Conservation (phyloP, 2,113 vertebrate genomes). For the Narcine bancroftii region DNA sequence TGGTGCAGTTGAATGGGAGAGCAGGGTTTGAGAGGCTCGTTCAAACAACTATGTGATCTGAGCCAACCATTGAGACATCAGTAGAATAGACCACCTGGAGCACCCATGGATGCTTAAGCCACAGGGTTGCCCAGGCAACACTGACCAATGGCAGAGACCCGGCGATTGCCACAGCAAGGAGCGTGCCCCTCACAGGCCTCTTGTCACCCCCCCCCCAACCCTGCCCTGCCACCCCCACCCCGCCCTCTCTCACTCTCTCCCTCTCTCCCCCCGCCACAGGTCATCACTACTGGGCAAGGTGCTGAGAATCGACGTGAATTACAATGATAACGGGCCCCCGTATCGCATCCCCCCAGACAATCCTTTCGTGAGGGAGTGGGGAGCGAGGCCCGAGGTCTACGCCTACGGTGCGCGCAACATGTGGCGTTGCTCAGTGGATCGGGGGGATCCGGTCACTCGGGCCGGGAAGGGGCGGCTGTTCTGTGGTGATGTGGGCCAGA, state of each 20-base stretch:
- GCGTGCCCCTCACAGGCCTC: background rate
- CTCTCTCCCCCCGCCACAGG: constrained; percentile 48
- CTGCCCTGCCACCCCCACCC: no score
- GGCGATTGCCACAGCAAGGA: background rate
- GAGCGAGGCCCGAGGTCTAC: constrained; percentile 76
- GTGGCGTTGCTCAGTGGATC: constrained; percentile 94
- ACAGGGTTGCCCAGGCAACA: background rate
- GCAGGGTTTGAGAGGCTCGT: no score
- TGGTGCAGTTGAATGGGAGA: no score
- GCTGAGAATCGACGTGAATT: constrained; percentile 77
- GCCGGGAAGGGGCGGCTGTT: constrained; percentile 81
- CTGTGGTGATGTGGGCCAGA: constrained; percentile 93
- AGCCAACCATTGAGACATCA: no score
- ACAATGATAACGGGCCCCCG: constrained; percentile 63
- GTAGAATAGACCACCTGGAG: no score
- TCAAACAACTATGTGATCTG: no score
- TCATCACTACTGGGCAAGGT: constrained; percentile 88
- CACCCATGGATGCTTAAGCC: background rate
- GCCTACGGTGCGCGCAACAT: constrained; percentile 88
- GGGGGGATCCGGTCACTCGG: constrained; percentile 67
- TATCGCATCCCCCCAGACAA: constrained; percentile 82
- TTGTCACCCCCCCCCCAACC: background rate
- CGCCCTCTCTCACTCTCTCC: no score
- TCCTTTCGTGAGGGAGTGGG: constrained; percentile 64
- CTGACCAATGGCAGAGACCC: background rate